phyloP scores from a whole-genome alignment of 2,797 vertebrate genomes.

The Danio jaintianensis region DNA sequence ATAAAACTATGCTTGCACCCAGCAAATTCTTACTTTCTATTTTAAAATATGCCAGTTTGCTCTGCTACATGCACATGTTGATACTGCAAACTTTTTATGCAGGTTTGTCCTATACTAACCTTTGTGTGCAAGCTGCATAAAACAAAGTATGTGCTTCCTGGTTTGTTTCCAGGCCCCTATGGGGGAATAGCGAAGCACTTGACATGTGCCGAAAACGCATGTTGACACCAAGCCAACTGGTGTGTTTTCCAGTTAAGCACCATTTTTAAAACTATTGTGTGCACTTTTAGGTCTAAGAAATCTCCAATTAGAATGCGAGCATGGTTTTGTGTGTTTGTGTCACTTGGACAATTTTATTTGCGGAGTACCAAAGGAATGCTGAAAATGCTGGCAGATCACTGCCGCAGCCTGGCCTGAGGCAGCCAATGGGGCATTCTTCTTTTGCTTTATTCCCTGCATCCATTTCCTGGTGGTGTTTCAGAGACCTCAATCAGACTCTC shows the following conservation, averaged over 20 bases:
- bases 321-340: slow-evolving; percentile 35
- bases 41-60: background rate
- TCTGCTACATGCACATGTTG: slow-evolving; percentile 20
- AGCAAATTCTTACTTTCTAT: slow-evolving; percentile 13
- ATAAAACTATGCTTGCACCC: background rate
- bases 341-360: slow-evolving; percentile 44
- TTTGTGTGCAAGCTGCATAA: background rate
- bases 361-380: slow-evolving; percentile 55
- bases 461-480: slow-evolving; percentile 37
- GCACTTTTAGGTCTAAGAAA: slow-evolving; percentile 8
- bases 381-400: slow-evolving; percentile 44
- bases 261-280: background rate
- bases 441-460: slow-evolving; percentile 38
- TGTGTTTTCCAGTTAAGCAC: slow-evolving; percentile 18
- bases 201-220: background rate
- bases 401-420: slow-evolving; percentile 30
- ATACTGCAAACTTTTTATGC: slow-evolving; percentile 45
- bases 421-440: slow-evolving; percentile 46
- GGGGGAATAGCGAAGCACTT: background rate
- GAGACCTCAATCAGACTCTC: slow-evolving; percentile 12
- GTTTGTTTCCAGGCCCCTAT: slow-evolving; percentile 4
- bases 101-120: slow-evolving; percentile 15
- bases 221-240: background rate
- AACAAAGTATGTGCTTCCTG: slow-evolving; percentile 8
- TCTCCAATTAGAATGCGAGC: slow-evolving; percentile 12